A percentile compares a stretch with the other conserved stretches of the same genome.
Evolutionary conservation across 2,888 invertebrate genomes (phyloP).

Genomic region (Protonemura montana): DNA sequence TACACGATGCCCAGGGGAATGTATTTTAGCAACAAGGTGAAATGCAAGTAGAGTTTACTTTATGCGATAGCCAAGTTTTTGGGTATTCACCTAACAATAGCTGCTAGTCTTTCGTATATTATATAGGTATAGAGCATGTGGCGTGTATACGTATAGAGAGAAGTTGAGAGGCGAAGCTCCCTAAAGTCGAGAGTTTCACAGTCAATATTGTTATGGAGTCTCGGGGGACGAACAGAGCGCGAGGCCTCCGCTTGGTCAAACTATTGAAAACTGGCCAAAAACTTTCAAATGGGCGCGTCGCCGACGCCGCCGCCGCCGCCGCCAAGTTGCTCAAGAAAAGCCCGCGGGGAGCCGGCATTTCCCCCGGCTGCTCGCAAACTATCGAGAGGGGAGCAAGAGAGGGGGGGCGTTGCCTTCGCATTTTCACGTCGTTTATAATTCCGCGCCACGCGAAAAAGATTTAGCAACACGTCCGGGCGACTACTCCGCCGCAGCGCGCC

Average conservation of each 20-base stretch:
- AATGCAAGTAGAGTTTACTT: constrained; percentile 18
- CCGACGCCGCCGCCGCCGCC: too few relatives aligned
- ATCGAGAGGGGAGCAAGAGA: background rate
- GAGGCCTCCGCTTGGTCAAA: constrained; percentile 31
- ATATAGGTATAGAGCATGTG: background rate
- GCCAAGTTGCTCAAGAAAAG: constrained; percentile 9
- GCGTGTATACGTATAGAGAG: constrained; percentile 27
- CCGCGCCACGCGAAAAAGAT: constrained; percentile 32
- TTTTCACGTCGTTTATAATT: constrained; percentile 41
- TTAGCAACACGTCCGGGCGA: constrained; percentile 31
- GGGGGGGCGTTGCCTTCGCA: background rate
- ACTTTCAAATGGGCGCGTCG: constrained; percentile 15
- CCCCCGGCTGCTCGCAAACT: background rate
- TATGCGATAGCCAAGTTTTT: constrained; percentile 26
- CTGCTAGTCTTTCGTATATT: background rate
- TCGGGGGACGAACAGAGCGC: background rate
- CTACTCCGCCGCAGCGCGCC: background rate
- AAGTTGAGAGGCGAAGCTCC: constrained; percentile 17
- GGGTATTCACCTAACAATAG: constrained; percentile 36
- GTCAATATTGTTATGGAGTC: constrained; percentile 36
- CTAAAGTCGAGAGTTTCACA: constrained; percentile 31
- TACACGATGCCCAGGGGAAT: background rate
- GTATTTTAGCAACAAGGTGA: background rate
- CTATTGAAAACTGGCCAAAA: constrained; percentile 39
- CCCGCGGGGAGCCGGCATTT: background rate